phyloP scores from a whole-genome alignment of 2,113 vertebrate genomes.

The Hippolais icterina region DNA sequence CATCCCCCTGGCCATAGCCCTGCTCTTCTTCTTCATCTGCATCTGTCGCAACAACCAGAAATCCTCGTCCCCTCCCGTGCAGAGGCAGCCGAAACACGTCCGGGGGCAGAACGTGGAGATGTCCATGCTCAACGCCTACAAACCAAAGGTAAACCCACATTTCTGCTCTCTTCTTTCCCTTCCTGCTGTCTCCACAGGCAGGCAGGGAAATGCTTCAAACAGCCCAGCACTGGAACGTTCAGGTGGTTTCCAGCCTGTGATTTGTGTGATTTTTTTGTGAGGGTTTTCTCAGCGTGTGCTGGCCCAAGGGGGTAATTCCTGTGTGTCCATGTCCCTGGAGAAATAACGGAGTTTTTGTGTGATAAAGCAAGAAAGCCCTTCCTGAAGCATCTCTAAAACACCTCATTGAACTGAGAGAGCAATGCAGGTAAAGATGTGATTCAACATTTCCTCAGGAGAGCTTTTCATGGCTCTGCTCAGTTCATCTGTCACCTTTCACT shows the following conservation, averaged over 20 bases:
- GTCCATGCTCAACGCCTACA: slow-evolving; percentile 95
- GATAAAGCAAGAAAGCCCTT: background rate
- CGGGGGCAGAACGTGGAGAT: slow-evolving; percentile 97
- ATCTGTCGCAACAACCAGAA: slow-evolving; percentile 98
- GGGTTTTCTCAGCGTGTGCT: background rate
- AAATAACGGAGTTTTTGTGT: background rate
- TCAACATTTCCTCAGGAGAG: background rate
- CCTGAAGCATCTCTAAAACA: background rate
- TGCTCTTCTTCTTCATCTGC: slow-evolving; percentile 97
- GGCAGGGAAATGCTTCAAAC: background rate
- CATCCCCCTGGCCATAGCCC: slow-evolving; percentile 90
- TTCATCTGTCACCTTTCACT: background rate
- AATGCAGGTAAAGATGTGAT: background rate
- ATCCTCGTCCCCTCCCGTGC: slow-evolving; percentile 81
- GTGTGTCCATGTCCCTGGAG: rapidly evolving
- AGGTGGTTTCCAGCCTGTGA: background rate
- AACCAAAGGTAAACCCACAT: slow-evolving; percentile 85
- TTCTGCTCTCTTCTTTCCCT: background rate
- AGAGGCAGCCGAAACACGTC: slow-evolving; percentile 90
- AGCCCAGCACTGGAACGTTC: rapidly evolving
- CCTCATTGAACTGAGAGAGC: background rate
- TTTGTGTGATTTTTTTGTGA: background rate
- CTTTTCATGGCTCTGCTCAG: background rate
- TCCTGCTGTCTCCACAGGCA: background rate
- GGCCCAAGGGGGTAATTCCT: background rate